phyloP scores from a whole-genome alignment of 2,797 vertebrate genomes.

The Psittacula derbiana region DNA sequence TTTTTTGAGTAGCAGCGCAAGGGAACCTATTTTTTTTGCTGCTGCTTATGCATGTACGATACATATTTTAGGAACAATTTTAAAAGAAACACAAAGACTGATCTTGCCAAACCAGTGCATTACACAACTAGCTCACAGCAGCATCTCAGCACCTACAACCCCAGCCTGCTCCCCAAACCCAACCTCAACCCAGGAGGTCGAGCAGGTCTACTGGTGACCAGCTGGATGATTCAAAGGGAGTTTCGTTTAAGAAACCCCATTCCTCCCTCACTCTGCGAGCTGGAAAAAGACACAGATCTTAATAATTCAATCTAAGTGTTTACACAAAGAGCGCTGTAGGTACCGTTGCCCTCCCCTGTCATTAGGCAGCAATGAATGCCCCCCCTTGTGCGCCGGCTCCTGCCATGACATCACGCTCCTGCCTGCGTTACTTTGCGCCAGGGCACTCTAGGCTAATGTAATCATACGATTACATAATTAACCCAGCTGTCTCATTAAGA shows the following conservation, averaged over 20 bases:
- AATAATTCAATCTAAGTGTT: not conserved
- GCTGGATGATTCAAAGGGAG: not conserved
- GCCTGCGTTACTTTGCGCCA: slow-evolving; percentile 71
- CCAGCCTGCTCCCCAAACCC: not conserved
- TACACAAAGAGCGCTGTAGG: not conserved
- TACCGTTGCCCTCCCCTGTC: not conserved
- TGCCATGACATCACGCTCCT: slow-evolving; percentile 42
- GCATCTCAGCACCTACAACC: not conserved
- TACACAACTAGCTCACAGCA: not conserved
- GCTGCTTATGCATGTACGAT: not conserved
- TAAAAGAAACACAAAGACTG: rapidly evolving
- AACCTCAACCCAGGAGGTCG: rapidly evolving
- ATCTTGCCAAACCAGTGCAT: rapidly evolving
- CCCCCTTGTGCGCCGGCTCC: not conserved
- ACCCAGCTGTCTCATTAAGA: slow-evolving; percentile 92
- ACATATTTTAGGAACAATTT: not conserved
- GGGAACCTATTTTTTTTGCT: not conserved
- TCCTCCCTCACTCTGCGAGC: not conserved
- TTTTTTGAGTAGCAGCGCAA: not conserved
- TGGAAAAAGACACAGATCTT: not conserved
- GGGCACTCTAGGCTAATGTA: slow-evolving; percentile 85
- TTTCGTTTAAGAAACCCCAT: rapidly evolving
- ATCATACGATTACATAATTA: slow-evolving; percentile 93
- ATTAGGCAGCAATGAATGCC: slow-evolving; percentile 9
- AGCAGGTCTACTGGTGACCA: rapidly evolving